Evolutionary conservation across 2,797 vertebrate species (phyloP), one percentile per base, ranked within the genome.

Genomic region (Xyrichtys novacula): DNA sequence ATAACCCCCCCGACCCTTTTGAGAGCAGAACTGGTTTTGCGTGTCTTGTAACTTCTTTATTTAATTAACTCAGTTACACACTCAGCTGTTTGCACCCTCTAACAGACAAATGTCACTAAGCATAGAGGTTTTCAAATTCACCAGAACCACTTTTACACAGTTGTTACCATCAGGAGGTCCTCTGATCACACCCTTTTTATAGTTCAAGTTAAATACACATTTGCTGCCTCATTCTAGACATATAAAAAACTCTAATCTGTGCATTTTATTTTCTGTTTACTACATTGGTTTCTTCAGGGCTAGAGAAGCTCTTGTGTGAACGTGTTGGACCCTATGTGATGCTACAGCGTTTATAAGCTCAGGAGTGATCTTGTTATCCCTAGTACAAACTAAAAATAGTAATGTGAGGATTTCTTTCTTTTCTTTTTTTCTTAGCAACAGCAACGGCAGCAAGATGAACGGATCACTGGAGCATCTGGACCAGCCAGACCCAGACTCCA

Each of bases 361-460:
- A 40, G 6, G 12, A 38, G 11, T 55, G 19, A 34, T 19, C 8
- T 16, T 44, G 1, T 22, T n/a, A 20, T 44, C 22, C 14, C 38
- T 32, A 2, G 39, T 28, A 23, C 0, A 3, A 49, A 36, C 4
- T 12, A 34, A 9, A 34, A 12, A 34, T n/a, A 23, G 10, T 44
- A 48, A 7, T 8, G 7, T 28, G 4, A 48, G 3, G 6, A 26
- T 20, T 2, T n/a, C 0, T 15, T 44, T n/a, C 42, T 29, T 6
- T n/a, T 48, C 1, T 52, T 15, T 46, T 26, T 7, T 16, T 48
- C 1, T 52, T 86, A 98, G 97, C 96, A 98, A 97, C 96, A 95
- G 96, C 90, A 96, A 95, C 92, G 94, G 96, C 93, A 97, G 91
- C 95, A 97, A 97, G 92, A 97, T 98, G 97, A 98, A 98, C 78